A percentile compares a stretch with the other conserved stretches of the same genome.
Evolutionary conservation across 1,140 invertebrate species (phyloP).

Genomic region (Samia ricini): DNA sequence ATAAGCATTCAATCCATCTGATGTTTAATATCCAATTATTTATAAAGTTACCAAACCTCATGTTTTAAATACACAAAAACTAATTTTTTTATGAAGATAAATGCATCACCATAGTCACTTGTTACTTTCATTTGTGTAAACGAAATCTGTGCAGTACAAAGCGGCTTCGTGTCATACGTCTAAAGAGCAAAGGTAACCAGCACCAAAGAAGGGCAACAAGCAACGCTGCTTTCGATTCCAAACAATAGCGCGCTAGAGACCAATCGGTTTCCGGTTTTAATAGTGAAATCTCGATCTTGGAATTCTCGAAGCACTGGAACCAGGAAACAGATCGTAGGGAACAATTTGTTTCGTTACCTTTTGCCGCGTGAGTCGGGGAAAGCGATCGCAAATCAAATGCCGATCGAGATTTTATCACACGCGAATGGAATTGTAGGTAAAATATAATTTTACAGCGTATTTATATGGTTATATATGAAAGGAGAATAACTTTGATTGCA

Average conservation of each 20-base stretch:
- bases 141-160: too few species aligned
- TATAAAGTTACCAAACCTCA: too few species aligned
- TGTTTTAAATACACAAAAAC: too few species aligned
- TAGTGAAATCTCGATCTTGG: not conserved
- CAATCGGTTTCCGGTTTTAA: not conserved
- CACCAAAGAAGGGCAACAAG: not conserved
- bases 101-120: not conserved
- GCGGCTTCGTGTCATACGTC: not conserved
- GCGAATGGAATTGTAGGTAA: too few species aligned
- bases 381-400: not conserved
- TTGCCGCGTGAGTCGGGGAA: too few species aligned
- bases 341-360: constrained; percentile 8
- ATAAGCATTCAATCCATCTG: too few species aligned
- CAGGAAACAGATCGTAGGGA: not conserved
- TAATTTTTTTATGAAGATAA: too few species aligned
- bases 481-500: too few species aligned
- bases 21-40: too few species aligned
- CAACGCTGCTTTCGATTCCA: constrained; percentile 4
- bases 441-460: too few species aligned
- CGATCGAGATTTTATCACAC: too few species aligned
- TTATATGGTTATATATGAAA: too few species aligned
- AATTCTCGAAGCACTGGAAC: not conserved
- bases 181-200: not conserved
- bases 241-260: constrained; percentile 1
- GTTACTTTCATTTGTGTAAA: not conserved